These are phyloP conservation scores for Halcyon senegalensis DNA, from an alignment of 2,113 vertebrate genomes.

Conservation along the genomic window DNA sequence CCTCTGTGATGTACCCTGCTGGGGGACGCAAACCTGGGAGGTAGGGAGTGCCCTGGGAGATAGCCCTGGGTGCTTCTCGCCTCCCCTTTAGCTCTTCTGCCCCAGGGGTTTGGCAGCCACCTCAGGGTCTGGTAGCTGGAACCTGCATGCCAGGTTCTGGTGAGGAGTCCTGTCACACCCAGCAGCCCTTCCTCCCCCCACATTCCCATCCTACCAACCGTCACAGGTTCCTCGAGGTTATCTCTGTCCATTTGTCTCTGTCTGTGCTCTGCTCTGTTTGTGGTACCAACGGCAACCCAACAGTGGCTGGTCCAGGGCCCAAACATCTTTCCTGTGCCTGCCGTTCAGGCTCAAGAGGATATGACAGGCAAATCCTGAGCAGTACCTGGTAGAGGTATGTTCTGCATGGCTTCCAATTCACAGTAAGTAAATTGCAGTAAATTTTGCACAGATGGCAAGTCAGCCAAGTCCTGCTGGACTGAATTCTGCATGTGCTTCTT, in stretches of 20 bases:
- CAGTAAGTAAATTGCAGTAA: neutral
- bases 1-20: neutral
- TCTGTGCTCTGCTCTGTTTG: neutral
- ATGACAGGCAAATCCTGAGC: neutral
- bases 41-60: rapidly evolving
- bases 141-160: rapidly evolving
- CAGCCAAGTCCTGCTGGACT: neutral
- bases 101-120: neutral
- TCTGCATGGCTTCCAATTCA: neutral
- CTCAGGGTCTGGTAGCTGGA: neutral
- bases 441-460: neutral
- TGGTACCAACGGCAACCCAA: neutral
- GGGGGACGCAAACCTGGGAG: too few relatives aligned
- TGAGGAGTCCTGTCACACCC: neutral
- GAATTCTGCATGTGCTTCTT: neutral
- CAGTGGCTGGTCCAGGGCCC: neutral
- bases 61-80: neutral
- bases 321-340: neutral
- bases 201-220: neutral
- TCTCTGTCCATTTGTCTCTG: neutral
- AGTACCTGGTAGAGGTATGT: neutral
- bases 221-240: neutral
- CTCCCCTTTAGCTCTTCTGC: neutral
- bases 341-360: neutral
- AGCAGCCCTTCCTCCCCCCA: neutral